These are phyloP conservation scores for Thamnophis sirtalis DNA, from an alignment of 2,113 vertebrate genomes.

Conservation along the genomic window DNA sequence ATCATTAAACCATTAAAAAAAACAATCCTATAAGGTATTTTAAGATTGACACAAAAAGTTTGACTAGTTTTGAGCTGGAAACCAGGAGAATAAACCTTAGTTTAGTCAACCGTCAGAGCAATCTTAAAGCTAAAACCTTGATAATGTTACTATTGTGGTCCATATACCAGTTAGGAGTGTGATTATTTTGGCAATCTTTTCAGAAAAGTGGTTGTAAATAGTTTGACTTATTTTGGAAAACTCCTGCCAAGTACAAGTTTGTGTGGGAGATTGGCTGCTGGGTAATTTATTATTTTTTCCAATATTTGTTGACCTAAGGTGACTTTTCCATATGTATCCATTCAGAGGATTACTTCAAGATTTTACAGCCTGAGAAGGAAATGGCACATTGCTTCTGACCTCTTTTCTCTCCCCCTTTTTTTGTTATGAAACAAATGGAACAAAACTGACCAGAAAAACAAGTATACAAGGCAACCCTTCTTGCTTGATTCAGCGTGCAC, in stretches of 20 bases:
- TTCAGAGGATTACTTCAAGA: constrained; percentile 1
- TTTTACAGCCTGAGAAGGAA: constrained; percentile 1
- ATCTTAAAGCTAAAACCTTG: not conserved
- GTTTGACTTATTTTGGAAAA: not conserved
- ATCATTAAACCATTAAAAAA: not conserved
- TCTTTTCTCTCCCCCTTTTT: not conserved
- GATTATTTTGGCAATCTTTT: not conserved
- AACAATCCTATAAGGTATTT: not conserved
- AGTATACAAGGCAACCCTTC: not conserved
- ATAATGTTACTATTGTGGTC: not conserved
- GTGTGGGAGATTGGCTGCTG: not conserved
- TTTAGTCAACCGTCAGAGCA: not conserved
- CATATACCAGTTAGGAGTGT: not conserved
- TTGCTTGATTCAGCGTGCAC: not conserved
- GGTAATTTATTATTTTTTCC: constrained; percentile 11
- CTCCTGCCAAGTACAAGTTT: constrained; percentile 1
- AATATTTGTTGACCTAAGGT: constrained; percentile 6
- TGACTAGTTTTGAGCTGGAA: not conserved
- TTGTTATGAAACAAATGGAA: constrained; percentile 2
- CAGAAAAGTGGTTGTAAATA: not conserved
- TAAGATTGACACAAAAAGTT: not conserved
- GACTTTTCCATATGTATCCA: constrained; percentile 13
- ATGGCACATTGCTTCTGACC: not conserved
- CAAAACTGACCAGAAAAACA: not conserved
- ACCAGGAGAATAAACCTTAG: not conserved